Conservation (phyloP, 2,888 invertebrate species). For the Oeneis ivallda region DNA sequence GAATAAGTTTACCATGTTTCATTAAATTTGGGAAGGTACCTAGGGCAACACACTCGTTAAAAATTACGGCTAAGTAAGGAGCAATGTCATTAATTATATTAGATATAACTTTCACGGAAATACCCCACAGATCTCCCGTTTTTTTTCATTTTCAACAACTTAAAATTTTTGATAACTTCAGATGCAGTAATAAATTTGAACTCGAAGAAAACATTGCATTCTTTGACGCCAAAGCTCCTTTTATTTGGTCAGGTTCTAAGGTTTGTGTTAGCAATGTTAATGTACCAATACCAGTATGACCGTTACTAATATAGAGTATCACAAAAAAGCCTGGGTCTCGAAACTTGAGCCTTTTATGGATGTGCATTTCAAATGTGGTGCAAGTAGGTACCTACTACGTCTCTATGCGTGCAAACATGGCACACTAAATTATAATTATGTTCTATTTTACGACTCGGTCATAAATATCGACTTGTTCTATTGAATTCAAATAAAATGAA, state of each 20-base stretch:
- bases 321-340: constrained; percentile 31
- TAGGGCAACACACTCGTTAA: no score
- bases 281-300: constrained; percentile 21
- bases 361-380: constrained; percentile 29
- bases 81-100: no score
- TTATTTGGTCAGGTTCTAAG: constrained; percentile 2
- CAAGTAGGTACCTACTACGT: constrained; percentile 1
- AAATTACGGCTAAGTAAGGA: no score
- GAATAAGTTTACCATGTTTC: no score
- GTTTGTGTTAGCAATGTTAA: constrained; percentile 28
- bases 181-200: no score
- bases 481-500: not conserved
- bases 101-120: no score
- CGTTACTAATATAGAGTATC: constrained; percentile 18
- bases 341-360: constrained; percentile 29
- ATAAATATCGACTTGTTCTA: not conserved
- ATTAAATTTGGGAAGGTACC: no score
- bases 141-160: no score
- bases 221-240: not conserved
- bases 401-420: constrained; percentile 6
- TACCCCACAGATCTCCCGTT: no score
- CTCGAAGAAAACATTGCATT: no score
- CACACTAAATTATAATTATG: constrained; percentile 15
- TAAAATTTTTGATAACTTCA: no score
- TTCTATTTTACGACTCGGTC: constrained; percentile 12